phyloP scores from a whole-genome alignment of 2,888 invertebrate species.

The Emesis furor region DNA sequence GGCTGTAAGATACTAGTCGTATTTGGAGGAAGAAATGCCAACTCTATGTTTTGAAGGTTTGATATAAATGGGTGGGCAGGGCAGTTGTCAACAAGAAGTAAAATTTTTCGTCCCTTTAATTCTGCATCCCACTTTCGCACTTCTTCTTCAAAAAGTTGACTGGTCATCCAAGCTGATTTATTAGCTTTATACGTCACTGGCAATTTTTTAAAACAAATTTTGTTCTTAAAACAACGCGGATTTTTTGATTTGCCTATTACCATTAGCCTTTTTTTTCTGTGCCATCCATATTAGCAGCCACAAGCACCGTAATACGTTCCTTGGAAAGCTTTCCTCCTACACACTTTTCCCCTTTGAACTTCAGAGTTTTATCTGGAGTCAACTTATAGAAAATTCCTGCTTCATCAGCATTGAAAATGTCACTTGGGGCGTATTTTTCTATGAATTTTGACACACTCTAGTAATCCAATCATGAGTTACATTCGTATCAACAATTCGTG shows the following conservation, averaged over 20 bases:
- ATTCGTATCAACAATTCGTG: no score
- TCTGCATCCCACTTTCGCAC: conserved; percentile 64
- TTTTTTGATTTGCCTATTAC: conserved; percentile 42
- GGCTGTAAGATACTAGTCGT: conserved; percentile 76
- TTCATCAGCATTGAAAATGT: background rate
- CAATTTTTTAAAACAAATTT: conserved; percentile 68
- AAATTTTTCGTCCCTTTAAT: no score
- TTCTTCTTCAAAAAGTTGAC: conserved; percentile 61
- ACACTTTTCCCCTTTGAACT: no score
- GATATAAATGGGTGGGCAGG: conserved; percentile 71
- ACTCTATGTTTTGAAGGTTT: background rate
- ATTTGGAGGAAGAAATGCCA: conserved; percentile 78
- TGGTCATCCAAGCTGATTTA: conserved; percentile 77
- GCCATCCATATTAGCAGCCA: no score
- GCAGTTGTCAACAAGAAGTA: no score
- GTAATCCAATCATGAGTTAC: no score
- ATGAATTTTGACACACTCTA: background rate
- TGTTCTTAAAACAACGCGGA: no score
- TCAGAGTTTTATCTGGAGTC: background rate
- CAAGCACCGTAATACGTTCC: no score
- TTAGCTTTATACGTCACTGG: conserved; percentile 76
- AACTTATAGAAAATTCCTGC: background rate
- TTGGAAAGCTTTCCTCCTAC: no score
- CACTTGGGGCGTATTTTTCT: background rate
- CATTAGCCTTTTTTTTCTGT: conserved; percentile 20